These are phyloP conservation scores for Cladopsammia gracilis DNA, from an alignment of 64 coral and sea anemone species.

Conservation along the genomic window DNA sequence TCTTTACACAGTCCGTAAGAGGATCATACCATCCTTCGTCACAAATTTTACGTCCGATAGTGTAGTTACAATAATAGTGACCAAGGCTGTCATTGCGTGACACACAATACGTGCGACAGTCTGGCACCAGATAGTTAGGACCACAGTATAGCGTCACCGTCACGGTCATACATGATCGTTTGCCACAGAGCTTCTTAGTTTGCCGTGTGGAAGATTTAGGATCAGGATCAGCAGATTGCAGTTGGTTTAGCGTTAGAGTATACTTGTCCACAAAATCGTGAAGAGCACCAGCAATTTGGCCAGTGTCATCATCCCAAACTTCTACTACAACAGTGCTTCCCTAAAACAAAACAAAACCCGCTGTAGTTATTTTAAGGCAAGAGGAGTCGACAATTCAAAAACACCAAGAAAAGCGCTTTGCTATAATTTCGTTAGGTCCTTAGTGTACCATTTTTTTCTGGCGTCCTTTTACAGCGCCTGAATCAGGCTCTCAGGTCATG, in stretches of 20 bases:
- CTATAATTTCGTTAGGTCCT: no score
- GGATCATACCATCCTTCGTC: constrained; percentile 76
- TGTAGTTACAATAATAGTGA: constrained; percentile 76
- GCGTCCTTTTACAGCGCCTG: no score
- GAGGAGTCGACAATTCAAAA: no score
- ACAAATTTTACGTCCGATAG: constrained; percentile 52
- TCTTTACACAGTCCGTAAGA: constrained; percentile 54
- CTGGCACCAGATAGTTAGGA: constrained; percentile 73
- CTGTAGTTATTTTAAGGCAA: no score
- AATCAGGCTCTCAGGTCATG: no score
- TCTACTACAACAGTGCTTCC: constrained; percentile 59
- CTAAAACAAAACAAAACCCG: constrained; percentile 37
- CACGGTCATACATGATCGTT: constrained; percentile 74
- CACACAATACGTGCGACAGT: constrained; percentile 72
- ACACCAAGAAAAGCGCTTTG: no score
- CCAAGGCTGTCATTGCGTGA: constrained; percentile 76
- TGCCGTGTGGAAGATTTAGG: not conserved
- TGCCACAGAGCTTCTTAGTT: constrained; percentile 65
- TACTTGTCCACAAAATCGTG: constrained; percentile 69
- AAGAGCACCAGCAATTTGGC: constrained; percentile 33
- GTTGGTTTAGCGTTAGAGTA: constrained; percentile 16
- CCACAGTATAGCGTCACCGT: constrained; percentile 79
- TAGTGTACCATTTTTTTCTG: no score
- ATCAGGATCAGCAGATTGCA: constrained; percentile 27
- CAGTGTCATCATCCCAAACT: constrained; percentile 73